A percentile compares a stretch with the other conserved stretches of the same genome.
Evolutionary conservation across 2,113 vertebrate genomes (phyloP).

Genomic region (Nymphicus hollandicus): DNA sequence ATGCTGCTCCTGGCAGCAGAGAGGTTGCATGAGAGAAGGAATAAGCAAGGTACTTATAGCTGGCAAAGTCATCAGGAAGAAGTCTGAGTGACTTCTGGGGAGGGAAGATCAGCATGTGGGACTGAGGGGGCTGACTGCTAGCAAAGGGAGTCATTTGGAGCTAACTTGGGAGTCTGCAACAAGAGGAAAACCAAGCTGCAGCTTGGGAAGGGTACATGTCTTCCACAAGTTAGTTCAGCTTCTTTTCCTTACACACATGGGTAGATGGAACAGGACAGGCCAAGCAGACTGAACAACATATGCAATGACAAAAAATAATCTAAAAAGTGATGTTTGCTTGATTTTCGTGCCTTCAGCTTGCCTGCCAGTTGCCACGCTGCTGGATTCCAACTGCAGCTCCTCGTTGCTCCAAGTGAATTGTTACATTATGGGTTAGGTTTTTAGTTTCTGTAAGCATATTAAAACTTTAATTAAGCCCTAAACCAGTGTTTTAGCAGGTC

Average conservation of each 20-base stretch:
- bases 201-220: not conserved
- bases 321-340: not conserved
- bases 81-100: not conserved
- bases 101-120: not conserved
- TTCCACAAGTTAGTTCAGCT: not conserved
- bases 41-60: not conserved
- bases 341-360: not conserved
- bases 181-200: not conserved
- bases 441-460: not conserved
- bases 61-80: not conserved
- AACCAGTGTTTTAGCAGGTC: not conserved
- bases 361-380: not conserved
- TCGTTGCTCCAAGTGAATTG: not conserved
- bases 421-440: not conserved
- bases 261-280: not conserved
- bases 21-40: not conserved
- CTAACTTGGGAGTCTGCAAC: not conserved
- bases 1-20: not conserved
- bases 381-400: not conserved
- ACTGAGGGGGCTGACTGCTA: not conserved
- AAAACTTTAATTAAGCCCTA: conserved; percentile 6
- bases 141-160: not conserved
- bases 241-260: not conserved
- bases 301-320: not conserved
- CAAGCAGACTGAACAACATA: not conserved